phyloP scores from a whole-genome alignment of 2,113 vertebrate genomes.

The Nothobranchius kuhntae region DNA sequence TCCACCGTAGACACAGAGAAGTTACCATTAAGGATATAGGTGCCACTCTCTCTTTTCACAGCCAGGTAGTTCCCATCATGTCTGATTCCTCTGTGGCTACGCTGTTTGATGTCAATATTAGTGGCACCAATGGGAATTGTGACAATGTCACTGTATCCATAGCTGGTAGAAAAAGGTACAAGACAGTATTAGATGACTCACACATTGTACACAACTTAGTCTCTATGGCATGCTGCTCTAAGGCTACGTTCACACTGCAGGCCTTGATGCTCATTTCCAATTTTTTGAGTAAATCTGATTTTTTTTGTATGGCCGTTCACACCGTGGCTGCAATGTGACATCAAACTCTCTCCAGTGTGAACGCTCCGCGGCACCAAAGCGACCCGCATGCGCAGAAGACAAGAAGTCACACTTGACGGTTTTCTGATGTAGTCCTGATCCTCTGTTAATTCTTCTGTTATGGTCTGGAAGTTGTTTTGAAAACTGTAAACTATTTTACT shows the following conservation, averaged over 20 bases:
- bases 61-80: constrained; percentile 94
- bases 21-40: constrained; percentile 93
- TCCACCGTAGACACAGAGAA: constrained; percentile 90
- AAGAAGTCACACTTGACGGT: no score
- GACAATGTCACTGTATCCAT: constrained; percentile 93
- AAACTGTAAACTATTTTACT: no score
- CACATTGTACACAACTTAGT: background rate
- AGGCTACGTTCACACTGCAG: background rate
- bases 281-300: no score
- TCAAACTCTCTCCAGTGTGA: no score
- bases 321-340: no score
- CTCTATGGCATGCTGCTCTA: background rate
- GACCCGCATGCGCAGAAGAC: no score
- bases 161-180: constrained; percentile 72
- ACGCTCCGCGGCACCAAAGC: no score
- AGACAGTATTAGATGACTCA: constrained; percentile 2
- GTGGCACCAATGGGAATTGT: constrained; percentile 92
- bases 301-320: no score
- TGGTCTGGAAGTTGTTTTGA: no score
- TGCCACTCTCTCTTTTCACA: constrained; percentile 82
- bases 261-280: no score
- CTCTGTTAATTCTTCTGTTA: no score
- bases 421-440: no score
- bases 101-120: constrained; percentile 95
- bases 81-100: constrained; percentile 87